These are phyloP conservation scores for Mionectes olivaceus DNA, from an alignment of 2,797 vertebrate species.

Conservation along the genomic window DNA sequence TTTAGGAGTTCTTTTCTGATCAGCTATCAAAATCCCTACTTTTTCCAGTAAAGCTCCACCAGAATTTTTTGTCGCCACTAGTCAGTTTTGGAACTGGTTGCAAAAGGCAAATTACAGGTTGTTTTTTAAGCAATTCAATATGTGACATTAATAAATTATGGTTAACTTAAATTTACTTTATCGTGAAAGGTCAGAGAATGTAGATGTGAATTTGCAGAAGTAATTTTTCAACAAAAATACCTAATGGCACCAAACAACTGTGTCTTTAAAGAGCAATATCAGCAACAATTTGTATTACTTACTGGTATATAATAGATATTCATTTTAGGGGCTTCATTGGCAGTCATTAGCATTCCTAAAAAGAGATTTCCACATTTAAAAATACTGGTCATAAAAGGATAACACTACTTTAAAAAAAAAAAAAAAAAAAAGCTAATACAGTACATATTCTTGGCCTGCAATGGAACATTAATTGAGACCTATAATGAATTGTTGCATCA, in stretches of 20 bases:
- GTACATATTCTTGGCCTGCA: not conserved
- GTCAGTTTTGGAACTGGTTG: not conserved
- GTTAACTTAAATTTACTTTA: not conserved
- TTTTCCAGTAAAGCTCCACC: not conserved
- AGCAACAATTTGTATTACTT: conserved; percentile 72
- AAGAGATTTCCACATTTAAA: conserved; percentile 55
- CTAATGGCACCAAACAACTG: not conserved
- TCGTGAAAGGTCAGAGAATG: not conserved
- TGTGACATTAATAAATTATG: not conserved
- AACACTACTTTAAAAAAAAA: not conserved
- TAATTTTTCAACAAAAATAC: not conserved
- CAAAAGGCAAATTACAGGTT: not conserved
- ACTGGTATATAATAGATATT: conserved; percentile 97
- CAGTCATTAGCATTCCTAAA: conserved; percentile 97
- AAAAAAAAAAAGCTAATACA: not conserved
- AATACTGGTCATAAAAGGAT: not conserved
- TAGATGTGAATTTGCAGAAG: not conserved
- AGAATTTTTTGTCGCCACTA: not conserved
- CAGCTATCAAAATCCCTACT: not conserved
- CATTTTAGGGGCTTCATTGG: conserved; percentile 97
- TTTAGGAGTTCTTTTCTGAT: not conserved
- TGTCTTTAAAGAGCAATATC: not conserved
- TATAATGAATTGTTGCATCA: not conserved
- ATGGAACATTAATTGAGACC: not conserved
- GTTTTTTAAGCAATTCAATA: not conserved